Evolutionary conservation across 2,113 vertebrate genomes (phyloP).

Genomic region (Poecilia latipinna): DNA sequence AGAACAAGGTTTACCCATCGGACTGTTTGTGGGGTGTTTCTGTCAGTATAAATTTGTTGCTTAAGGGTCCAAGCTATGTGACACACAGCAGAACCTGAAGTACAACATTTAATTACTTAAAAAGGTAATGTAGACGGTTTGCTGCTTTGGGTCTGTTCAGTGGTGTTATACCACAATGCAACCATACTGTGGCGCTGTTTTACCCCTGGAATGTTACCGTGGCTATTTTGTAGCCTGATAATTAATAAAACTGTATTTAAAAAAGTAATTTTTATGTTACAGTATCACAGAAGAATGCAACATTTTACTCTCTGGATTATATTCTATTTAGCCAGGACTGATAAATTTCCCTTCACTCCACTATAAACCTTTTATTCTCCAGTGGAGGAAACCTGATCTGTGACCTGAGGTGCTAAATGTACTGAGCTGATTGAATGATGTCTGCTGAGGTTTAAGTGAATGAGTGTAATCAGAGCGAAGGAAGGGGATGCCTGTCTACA

Average conservation of each 20-base stretch:
- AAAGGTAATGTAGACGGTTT: conserved; percentile 29
- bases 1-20: conserved; percentile 3
- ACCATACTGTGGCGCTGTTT: conserved; percentile 69
- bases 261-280: conserved; percentile 35
- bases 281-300: conserved; percentile 32
- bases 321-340: conserved; percentile 42
- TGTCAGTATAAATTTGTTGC: conserved; percentile 25
- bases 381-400: conserved; percentile 60
- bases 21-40: conserved; percentile 23
- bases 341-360: conserved; percentile 29
- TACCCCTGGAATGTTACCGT: conserved; percentile 32
- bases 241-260: conserved; percentile 36
- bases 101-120: conserved; percentile 33
- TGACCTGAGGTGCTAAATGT: conserved; percentile 64
- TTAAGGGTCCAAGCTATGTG: conserved; percentile 24
- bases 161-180: conserved; percentile 22
- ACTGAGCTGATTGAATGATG: conserved; percentile 63
- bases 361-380: conserved; percentile 45
- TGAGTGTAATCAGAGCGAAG: conserved; percentile 66
- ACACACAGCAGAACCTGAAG: conserved; percentile 39
- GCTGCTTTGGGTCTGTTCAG: conserved; percentile 16
- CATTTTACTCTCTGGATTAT: conserved; percentile 48
- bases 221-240: conserved; percentile 35
- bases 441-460: conserved; percentile 63
- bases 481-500: conserved; percentile 64